Evolutionary conservation across 2,113 vertebrate genomes (phyloP), one percentile per base, ranked within the genome.

Genomic region (Patagioenas fasciata): DNA sequence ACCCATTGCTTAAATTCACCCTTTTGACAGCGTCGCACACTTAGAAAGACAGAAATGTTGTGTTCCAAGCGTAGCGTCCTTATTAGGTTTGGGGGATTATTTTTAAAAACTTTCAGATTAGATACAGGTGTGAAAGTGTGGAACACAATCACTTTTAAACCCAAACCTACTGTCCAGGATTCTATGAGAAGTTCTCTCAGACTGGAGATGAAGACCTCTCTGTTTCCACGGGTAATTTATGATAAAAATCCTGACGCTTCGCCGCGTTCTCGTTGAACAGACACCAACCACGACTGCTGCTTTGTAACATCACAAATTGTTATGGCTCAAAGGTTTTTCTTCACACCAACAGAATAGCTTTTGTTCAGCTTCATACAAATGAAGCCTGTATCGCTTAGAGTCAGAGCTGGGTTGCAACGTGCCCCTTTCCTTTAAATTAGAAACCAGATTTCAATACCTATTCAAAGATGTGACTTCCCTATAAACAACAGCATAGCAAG

Each of bases 401-500:
- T 20, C 24, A 86, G 44, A 78, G 50, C 23, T 61, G 65, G 13
- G 66, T 58, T 64, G 40, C 57, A 28, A 87, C 32, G 0, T 60
- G 5, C 11, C 15, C 34, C 31, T 85, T 75, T 53, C 51, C 61
- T 93, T 50, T n/a, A 38, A 13, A 7, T 44, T 65, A 88, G 56
- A 91, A 96, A 17, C 13, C 57, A 72, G 40, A 13, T 73, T 94
- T 81, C 71, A 93, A 69, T 82, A 48, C 38, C 77, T 56, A 62
- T 79, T 93, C 87, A 81, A 90, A 93, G 47, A 79, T 1, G 4
- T 48, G 56, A 93, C 53, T 88, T 93, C 91, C 70, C 67, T 40
- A n/a, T 31, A 50, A 86, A 89, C 26, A 88, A 34, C 6, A 23
- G 2, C n/a, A 3, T 3, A 71, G 58, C 40, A 84, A 88, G 82